Evolutionary conservation across 2,113 vertebrate genomes (phyloP).

Genomic region (Castor canadensis): DNA sequence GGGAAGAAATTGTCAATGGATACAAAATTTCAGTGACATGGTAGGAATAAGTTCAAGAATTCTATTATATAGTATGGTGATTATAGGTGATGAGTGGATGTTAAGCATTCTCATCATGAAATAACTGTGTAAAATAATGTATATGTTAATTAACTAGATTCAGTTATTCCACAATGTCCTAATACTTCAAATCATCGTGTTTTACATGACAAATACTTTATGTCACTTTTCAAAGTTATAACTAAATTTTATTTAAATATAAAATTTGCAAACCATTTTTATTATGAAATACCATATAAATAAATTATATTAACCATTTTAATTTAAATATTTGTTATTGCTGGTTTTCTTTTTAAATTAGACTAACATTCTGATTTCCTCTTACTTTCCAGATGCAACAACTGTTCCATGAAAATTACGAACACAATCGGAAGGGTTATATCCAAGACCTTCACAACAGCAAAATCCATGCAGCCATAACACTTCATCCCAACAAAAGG

Average conservation of each 20-base stretch:
- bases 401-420: constrained; percentile 98
- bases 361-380: constrained; percentile 36
- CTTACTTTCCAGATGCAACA: constrained; percentile 94
- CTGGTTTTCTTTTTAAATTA: neutral
- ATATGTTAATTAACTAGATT: neutral
- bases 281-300: neutral
- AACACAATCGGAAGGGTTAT: constrained; percentile 97
- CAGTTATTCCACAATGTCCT: neutral
- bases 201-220: neutral
- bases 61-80: neutral
- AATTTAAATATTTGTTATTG: neutral
- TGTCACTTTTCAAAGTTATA: neutral
- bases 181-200: neutral
- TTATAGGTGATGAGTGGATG: neutral
- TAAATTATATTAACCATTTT: neutral
- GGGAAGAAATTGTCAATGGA: neutral
- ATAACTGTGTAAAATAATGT: neutral
- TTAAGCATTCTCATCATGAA: neutral
- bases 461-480: constrained; percentile 98
- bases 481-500: constrained; percentile 98
- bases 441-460: constrained; percentile 98
- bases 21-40: neutral
- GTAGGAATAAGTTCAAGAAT: neutral
- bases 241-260: neutral
- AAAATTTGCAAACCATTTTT: neutral